These are phyloP conservation scores for Sternotherus odoratus DNA, from an alignment of 2,797 vertebrate genomes.

Conservation along the genomic window DNA sequence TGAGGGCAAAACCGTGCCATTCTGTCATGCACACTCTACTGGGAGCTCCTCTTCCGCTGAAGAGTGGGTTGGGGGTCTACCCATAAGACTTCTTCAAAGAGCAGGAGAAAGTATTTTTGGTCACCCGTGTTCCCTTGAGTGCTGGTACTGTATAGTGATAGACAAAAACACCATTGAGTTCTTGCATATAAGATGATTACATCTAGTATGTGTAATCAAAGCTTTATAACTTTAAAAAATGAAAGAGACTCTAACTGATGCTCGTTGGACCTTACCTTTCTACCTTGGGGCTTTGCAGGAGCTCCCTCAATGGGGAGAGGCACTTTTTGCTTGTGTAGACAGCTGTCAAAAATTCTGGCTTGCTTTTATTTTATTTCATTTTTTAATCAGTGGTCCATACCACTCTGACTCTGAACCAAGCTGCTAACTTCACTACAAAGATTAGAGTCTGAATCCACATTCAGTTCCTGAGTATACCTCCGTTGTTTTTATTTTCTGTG, in stretches of 20 bases:
- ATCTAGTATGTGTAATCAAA: background rate
- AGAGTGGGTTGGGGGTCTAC: background rate
- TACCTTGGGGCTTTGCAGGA: background rate
- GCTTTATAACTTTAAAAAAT: background rate
- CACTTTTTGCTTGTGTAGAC: background rate
- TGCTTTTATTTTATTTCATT: background rate
- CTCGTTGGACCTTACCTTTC: background rate
- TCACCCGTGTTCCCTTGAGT: background rate
- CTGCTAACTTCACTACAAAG: background rate
- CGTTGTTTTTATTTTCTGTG: background rate
- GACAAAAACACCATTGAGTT: background rate
- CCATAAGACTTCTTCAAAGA: background rate
- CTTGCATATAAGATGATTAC: background rate
- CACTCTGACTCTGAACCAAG: background rate
- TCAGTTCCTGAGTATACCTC: background rate
- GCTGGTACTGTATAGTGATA: background rate
- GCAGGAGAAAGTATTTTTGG: background rate
- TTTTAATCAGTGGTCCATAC: background rate
- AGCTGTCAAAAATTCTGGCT: background rate
- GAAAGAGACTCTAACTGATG: background rate
- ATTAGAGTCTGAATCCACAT: background rate
- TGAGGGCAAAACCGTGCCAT: constrained; percentile 59
- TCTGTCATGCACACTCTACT: background rate
- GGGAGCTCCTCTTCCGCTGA: background rate
- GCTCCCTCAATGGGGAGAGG: background rate